Conservation (phyloP, 2,888 invertebrate genomes). For the Cylloceria caligata region DNA sequence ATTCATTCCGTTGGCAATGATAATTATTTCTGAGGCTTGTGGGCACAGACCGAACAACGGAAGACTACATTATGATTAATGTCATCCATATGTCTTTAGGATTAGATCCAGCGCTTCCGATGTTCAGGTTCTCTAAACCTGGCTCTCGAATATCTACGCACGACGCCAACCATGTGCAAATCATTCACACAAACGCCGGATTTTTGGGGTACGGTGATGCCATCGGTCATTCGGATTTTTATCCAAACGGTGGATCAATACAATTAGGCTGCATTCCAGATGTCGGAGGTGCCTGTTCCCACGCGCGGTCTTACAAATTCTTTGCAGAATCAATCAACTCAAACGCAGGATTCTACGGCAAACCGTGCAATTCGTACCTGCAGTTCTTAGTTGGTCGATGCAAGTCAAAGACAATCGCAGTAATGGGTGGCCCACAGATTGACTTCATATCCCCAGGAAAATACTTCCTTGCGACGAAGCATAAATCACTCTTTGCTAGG, state of each 20-base stretch:
- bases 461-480: conserved; percentile 74
- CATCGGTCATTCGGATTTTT: conserved; percentile 83
- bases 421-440: conserved; percentile 71
- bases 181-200: conserved; percentile 83
- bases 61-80: background rate
- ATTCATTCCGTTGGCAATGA: background rate
- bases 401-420: background rate
- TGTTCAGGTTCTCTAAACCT: conserved; percentile 73
- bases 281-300: conserved; percentile 77
- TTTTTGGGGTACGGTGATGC: conserved; percentile 78
- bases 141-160: conserved; percentile 77
- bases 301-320: conserved; percentile 75
- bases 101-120: conserved; percentile 83
- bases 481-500: conserved; percentile 72
- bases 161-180: conserved; percentile 82
- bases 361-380: conserved; percentile 54
- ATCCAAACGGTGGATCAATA: conserved; percentile 82
- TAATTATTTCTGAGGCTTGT: background rate
- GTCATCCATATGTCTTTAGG: conserved; percentile 71
- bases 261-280: conserved; percentile 79
- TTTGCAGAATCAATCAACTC: conserved; percentile 80
- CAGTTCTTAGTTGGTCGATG: conserved; percentile 63
- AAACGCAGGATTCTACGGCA: conserved; percentile 69
- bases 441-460: conserved; percentile 63
- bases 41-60: background rate